Evolutionary conservation across 53 echinoderm and acorn worm genomes (phyloP), one percentile per base, ranked within the genome.

Genomic region (Arbacia lixula): DNA sequence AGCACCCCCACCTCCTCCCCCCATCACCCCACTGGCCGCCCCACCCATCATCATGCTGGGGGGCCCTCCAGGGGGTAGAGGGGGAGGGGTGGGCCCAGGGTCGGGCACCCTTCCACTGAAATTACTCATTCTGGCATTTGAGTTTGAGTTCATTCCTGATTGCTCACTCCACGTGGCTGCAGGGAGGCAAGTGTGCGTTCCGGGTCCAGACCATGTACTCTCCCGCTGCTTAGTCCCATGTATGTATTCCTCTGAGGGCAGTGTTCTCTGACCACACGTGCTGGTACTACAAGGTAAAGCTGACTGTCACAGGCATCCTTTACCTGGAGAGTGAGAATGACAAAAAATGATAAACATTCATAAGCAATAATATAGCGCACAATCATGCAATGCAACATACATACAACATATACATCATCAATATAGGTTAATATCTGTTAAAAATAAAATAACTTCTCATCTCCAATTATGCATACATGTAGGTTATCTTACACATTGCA

Each of bases 71-170:
- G 82, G 82, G 17, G 64, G 82, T 42, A 63, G 28, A 26, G 82
- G 82, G 0, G 82, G 82, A 41, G 82, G 82, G 50, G 82, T 61
- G 12, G 82, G 82, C 28, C 82, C 64, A 32, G 64, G 64, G 28
- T 81, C 82, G 43, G 34, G 5, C 26, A 71, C 27, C 17, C 71
- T 46, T 29, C 26, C 31, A 71, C 54, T 25, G 28, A 20, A 10
- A 17, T 43, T 77, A 21, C 35, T 77, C 77, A 57, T 77, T 58
- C 57, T 58, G 37, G 77, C 77, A 38, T 77, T 77, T 24, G 77
- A 58, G 27, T 77, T 77, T 36, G 77, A 77, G 58, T 77, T 77
- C 77, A 77, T 77, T n/a, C n/a, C n/a, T n/a, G n/a, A n/a, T n/a
- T n/a, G n/a, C n/a, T n/a, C n/a, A n/a, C n/a, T n/a, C n/a, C n/a